These are phyloP conservation scores for Nebria salina DNA, from an alignment of 2,888 invertebrate species.

Conservation along the genomic window DNA sequence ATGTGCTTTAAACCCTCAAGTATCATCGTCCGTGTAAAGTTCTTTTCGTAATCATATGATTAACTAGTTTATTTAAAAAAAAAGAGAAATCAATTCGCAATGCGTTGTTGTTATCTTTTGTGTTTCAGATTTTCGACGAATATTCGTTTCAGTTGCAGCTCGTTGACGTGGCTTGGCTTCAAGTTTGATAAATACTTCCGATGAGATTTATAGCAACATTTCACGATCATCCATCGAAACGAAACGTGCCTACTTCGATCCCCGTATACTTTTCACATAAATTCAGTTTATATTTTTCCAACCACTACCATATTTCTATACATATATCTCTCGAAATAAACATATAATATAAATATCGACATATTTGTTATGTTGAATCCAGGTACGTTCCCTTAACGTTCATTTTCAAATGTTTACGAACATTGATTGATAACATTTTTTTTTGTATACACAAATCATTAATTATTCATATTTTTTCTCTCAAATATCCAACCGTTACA, in stretches of 20 bases:
- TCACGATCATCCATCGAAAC: background rate
- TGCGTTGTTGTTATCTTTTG: no score
- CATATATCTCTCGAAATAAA: background rate
- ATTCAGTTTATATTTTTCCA: conserved; percentile 15
- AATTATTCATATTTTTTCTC: no score
- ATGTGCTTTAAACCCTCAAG: background rate
- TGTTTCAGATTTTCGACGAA: background rate
- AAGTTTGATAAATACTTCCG: background rate
- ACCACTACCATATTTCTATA: background rate
- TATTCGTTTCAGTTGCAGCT: background rate
- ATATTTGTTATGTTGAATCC: background rate
- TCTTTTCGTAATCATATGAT: no score
- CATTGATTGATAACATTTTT: background rate
- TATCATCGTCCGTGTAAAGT: background rate
- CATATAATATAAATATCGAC: no score
- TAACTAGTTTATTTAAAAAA: no score
- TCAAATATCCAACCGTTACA: no score
- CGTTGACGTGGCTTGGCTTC: background rate
- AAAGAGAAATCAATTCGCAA: no score
- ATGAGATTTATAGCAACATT: conserved; percentile 16
- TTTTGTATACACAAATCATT: no score
- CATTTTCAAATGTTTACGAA: background rate
- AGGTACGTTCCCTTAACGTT: background rate
- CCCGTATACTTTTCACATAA: conserved; percentile 21
- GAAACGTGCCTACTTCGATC: conserved; percentile 2